Percentiles rank a stretch among this genome's conserved stretches.
Conservation (phyloP, 1,140 invertebrate genomes). For the Mercenaria mercenaria region DNA sequence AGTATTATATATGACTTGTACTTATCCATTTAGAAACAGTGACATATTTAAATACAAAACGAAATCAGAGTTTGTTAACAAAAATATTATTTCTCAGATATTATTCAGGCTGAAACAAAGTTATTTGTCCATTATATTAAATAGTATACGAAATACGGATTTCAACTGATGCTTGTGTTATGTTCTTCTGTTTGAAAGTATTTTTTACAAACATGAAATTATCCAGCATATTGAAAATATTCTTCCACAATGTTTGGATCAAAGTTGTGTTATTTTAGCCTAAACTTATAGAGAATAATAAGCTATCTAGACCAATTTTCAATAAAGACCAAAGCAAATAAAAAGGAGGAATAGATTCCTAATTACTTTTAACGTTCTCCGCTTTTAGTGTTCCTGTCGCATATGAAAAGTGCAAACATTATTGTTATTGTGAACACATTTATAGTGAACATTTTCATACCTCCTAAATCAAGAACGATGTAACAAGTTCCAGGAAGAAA, state of each 20-base stretch:
- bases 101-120: no score
- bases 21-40: neutral
- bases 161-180: no score
- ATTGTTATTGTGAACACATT: neutral
- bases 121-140: no score
- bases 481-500: neutral
- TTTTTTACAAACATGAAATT: no score
- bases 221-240: no score
- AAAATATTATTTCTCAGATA: neutral
- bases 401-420: neutral
- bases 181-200: no score
- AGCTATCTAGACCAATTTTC: no score
- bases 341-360: neutral
- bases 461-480: constrained; percentile 30
- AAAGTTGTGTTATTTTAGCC: no score
- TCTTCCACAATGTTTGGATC: no score
- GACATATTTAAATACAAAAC: neutral
- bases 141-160: no score
- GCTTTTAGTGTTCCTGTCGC: neutral
- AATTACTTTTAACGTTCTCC: neutral
- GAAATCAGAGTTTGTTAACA: neutral
- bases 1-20: neutral
- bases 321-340: no score
- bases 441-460: neutral
- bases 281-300: no score